Evolutionary conservation across 2,888 invertebrate species (phyloP).

Genomic region (Eretmocerus hayati): DNA sequence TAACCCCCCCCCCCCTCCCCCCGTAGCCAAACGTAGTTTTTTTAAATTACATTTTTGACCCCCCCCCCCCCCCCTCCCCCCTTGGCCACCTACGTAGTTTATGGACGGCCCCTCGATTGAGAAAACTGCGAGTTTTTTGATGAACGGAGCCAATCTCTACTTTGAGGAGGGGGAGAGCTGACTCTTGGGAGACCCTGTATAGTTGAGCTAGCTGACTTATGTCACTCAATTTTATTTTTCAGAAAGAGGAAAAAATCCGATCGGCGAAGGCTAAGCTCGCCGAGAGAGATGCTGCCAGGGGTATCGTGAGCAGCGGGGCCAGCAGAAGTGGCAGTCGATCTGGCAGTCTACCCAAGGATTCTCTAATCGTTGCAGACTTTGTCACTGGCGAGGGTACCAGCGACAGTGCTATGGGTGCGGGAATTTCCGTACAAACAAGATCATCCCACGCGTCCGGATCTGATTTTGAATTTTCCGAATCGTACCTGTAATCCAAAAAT

Average conservation of each 20-base stretch:
- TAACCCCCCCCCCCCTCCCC: too few species aligned
- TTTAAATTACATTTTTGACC: too few species aligned
- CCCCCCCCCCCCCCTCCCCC: too few species aligned
- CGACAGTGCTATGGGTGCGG: slow-evolving; percentile 67
- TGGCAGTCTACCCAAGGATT: slow-evolving; percentile 55
- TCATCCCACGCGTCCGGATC: slow-evolving; percentile 79
- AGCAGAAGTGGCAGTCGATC: slow-evolving; percentile 38
- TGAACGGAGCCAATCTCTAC: too few species aligned
- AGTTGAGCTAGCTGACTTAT: background rate
- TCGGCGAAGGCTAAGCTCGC: slow-evolving; percentile 72
- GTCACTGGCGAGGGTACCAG: slow-evolving; percentile 72
- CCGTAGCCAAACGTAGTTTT: too few species aligned
- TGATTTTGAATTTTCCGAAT: slow-evolving; percentile 82
- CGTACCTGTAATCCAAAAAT: slow-evolving; percentile 68
- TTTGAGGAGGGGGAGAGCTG: too few species aligned
- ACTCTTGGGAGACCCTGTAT: background rate
- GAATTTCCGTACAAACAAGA: slow-evolving; percentile 67
- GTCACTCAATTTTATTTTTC: slow-evolving; percentile 29
- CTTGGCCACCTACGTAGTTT: too few species aligned
- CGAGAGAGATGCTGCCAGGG: slow-evolving; percentile 62
- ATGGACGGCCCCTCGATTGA: too few species aligned
- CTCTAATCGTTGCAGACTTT: slow-evolving; percentile 67
- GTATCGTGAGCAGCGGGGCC: slow-evolving; percentile 48
- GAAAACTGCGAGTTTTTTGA: too few species aligned
- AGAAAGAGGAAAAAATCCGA: slow-evolving; percentile 88